Evolutionary conservation across 2,888 invertebrate genomes (phyloP).

Genomic region (Maniola hyperantus): DNA sequence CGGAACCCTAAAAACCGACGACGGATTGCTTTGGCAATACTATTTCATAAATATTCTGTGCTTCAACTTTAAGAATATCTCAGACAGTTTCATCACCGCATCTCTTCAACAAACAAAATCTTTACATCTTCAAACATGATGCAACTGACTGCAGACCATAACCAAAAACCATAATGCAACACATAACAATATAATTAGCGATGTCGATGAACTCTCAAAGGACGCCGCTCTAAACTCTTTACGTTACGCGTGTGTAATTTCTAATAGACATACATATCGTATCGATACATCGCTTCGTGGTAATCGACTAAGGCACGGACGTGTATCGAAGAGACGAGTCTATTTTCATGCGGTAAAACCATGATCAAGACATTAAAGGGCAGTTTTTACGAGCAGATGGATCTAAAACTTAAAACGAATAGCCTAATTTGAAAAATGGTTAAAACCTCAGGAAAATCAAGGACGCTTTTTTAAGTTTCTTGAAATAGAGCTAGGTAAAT

Average conservation of each 20-base stretch:
- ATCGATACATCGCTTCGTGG: conserved; percentile 7
- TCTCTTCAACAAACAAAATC: background rate
- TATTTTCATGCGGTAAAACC: background rate
- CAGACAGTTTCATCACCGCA: background rate
- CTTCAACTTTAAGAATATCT: background rate
- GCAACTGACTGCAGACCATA: conserved; percentile 9
- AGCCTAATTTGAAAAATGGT: background rate
- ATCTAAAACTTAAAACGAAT: background rate
- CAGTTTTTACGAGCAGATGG: background rate
- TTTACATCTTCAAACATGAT: conserved; percentile 13
- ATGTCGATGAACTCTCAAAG: conserved; percentile 34
- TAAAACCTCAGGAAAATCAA: background rate
- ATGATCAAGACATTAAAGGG: background rate
- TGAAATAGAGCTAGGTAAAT: too few species aligned
- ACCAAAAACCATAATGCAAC: conserved; percentile 7
- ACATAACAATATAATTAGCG: conserved; percentile 34
- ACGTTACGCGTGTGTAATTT: conserved; percentile 25
- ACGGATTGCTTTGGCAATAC: too few species aligned
- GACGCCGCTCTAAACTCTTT: conserved; percentile 25
- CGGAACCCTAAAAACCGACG: too few species aligned
- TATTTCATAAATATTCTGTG: too few species aligned
- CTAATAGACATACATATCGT: conserved; percentile 20
- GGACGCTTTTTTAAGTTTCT: too few species aligned
- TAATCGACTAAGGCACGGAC: conserved; percentile 12
- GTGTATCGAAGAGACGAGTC: background rate